phyloP scores from a whole-genome alignment of 2,888 invertebrate species.

The Drosophila mimica region DNA sequence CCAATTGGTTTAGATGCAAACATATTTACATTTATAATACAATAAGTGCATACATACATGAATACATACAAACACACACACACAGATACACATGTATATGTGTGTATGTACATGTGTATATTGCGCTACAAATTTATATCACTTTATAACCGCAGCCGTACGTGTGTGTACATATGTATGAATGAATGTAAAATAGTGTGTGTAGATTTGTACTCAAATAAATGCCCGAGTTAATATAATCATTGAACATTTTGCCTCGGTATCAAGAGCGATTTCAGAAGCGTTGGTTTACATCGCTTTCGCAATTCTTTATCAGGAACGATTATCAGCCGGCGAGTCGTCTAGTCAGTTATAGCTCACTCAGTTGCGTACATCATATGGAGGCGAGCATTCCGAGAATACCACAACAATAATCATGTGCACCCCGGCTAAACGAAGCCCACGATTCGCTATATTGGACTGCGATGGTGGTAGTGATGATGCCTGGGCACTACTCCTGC shows the following conservation, averaged over 20 bases:
- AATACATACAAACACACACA: neutral
- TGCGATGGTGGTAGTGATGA: conserved; percentile 89
- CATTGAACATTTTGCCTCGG: neutral
- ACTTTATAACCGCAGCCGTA: neutral
- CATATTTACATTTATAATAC: neutral
- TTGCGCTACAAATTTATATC: conserved; percentile 1
- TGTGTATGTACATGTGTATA: neutral
- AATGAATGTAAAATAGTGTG: neutral
- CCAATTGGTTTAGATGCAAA: neutral
- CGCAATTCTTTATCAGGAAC: conserved; percentile 14
- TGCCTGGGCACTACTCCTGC: conserved; percentile 87
- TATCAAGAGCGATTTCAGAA: conserved; percentile 4
- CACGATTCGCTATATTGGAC: conserved; percentile 86
- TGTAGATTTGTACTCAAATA: neutral
- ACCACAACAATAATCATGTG: conserved; percentile 14
- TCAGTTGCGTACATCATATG: neutral
- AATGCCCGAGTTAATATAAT: conserved; percentile 13
- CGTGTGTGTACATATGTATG: neutral
- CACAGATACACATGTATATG: neutral
- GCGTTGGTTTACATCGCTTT: neutral
- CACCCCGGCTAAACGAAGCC: neutral
- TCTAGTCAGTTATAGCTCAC: neutral
- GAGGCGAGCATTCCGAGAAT: neutral
- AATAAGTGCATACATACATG: neutral
- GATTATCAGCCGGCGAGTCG: conserved; percentile 8